Base-by-base conservation (phyloP, 1,140 invertebrate species). In the Protaetia brevitarsis region DNA sequence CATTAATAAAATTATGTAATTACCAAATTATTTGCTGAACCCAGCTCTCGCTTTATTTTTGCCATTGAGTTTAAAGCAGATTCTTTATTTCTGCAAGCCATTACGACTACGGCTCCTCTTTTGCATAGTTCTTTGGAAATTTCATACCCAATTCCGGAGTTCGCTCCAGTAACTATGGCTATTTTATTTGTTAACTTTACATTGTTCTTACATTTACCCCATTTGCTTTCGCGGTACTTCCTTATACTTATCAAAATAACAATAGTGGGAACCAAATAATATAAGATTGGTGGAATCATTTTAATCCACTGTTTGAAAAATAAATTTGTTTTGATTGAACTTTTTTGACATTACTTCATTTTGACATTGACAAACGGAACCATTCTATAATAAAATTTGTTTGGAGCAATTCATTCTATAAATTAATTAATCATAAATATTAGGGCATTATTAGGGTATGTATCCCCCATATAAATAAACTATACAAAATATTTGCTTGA, bases 81-180 rank as follows among this genome's bases (percentile, higher is more conserved):
- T 8, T 82, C 75, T 19, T 86, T 34, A 78, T 88, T 85, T 65
- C 93, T 81, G 76, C 93, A 95, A 2, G 91, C 91, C 71, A 96
- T 80, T 26, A 94, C 85, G 2, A 96, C 89, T 68, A 83, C 81
- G 27, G 92, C 93, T 69, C 78, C 76, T 72, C 80, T 77, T 56
- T 57, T 68, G 11, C 78, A 80, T 27, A 88, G 75, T 72, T 82
- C 80, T 68, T 82, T 80, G 8, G 81, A 82, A 21, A 83, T 81
- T 77, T 86, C 79, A 71, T 78, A 82, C 30, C 86, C 86, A 66
- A 88, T 86, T 3, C 86, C 86, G 59, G 79, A 77, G 31, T 82
- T 82, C 13, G 85, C 86, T 61, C 87, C 87, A 28, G 86, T 88
- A 8, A 89, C 80, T 26, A 89, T 75, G 2, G 82, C 85, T 63